Base-by-base conservation (phyloP, 2,113 vertebrate genomes). In the Furnarius figulus region DNA sequence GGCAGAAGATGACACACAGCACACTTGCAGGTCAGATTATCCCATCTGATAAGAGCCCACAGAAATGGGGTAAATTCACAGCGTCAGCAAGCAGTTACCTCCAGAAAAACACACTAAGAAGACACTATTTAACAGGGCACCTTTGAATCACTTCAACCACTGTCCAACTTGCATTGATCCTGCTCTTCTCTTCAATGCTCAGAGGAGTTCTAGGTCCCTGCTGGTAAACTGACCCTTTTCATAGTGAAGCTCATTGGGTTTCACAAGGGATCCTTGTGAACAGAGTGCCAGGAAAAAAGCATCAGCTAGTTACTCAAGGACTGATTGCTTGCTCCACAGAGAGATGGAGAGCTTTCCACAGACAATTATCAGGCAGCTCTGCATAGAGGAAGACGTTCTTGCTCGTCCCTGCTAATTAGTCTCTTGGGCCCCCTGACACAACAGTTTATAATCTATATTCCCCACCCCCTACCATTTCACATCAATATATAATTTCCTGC, bases 401-500 rank as follows among this genome's bases (percentile, higher is more conserved):
- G 89, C 58, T 82, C 75, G 81, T 52, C 27, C 10, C 16, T 24
- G 15, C 37, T 72, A 80, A 80, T 50, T 50, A 81, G 24, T 37
- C 40, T 86, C 52, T 35, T 6, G 15, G 35, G 59, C 22, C 20
- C 27, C 8, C 10, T 0, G 0, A 53, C 28, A n/a, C 4, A 28
- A 47, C 20, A 59, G 23, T 56, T 90, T 39, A 62, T 59, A 80
- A 56, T 42, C 40, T 24, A 40, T 25, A 52, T n/a, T 89, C 84
- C 74, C 77, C 66, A 84, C 39, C 42, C 71, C 30, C 79, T 46
- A 40, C 27, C 46, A 47, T 8, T 65, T 87, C 73, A 81, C 80
- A 88, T 67, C 50, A 84, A 5, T 35, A 77, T 65, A 50, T 71
- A 17, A 87, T 66, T 95, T 96, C 93, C 93, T 97, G 93, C 65